Percentiles rank a stretch among this genome's conserved stretches.
These are phyloP conservation scores for Diuraphis noxia DNA, from an alignment of 1,140 invertebrate species.

Conservation along the genomic window DNA sequence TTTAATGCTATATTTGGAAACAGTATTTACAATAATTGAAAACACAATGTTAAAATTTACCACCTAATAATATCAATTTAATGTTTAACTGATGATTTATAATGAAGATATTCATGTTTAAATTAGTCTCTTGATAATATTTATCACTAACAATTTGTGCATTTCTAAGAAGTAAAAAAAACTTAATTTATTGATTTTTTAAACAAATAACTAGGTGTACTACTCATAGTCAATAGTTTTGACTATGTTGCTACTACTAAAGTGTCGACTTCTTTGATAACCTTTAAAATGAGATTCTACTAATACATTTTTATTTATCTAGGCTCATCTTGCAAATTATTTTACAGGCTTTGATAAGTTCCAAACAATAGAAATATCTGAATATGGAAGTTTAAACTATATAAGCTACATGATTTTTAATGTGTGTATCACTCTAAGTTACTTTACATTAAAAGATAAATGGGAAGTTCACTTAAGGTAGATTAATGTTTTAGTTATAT, in stretches of 20 bases:
- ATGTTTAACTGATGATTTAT: not conserved
- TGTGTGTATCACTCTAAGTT: not conserved
- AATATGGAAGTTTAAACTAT: too few species aligned
- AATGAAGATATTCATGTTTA: not conserved
- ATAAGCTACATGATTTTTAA: not conserved
- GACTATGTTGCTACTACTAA: not conserved
- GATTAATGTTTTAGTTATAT: too few species aligned
- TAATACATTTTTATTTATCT: not conserved
- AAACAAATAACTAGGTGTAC: too few species aligned
- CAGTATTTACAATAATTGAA: not conserved
- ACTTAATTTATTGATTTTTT: not conserved
- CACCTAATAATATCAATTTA: not conserved
- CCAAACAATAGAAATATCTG: too few species aligned
- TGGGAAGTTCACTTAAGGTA: not conserved
- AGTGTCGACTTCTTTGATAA: not conserved
- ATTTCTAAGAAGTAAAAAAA: not conserved
- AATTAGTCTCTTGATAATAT: not conserved
- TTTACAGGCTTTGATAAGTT: not conserved
- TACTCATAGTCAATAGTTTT: not conserved
- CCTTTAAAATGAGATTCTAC: not conserved
- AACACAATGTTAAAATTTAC: not conserved
- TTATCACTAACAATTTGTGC: not conserved
- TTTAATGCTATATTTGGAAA: not conserved
- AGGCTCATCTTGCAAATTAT: not conserved
- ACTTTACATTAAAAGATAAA: not conserved